A percentile compares a stretch with the other conserved stretches of the same genome.
These are phyloP conservation scores for Agrotis exclamationis DNA, from an alignment of 2,888 invertebrate genomes.

Conservation along the genomic window DNA sequence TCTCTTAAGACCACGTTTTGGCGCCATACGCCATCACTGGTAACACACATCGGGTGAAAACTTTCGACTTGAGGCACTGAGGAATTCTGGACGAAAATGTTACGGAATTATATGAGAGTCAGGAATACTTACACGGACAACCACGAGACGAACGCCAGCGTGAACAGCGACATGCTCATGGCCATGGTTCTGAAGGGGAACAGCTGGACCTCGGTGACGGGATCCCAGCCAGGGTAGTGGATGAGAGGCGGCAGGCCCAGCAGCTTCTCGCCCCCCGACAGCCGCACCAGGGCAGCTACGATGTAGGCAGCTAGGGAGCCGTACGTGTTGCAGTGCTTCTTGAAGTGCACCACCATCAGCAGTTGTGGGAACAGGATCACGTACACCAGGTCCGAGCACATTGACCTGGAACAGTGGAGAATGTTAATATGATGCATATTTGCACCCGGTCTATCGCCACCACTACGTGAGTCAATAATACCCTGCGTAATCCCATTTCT, in stretches of 20 bases:
- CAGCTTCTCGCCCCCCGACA: conserved; percentile 96
- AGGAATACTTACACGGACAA: conserved; percentile 92
- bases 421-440: background rate
- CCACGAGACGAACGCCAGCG: conserved; percentile 95
- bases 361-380: conserved; percentile 99
- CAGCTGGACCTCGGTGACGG: conserved; percentile 95
- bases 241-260: conserved; percentile 96
- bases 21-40: too few species aligned
- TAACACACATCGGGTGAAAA: too few species aligned
- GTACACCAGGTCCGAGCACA: conserved; percentile 99
- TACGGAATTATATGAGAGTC: too few species aligned
- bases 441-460: background rate
- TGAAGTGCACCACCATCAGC: conserved; percentile 99
- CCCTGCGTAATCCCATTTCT: too few species aligned
- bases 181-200: conserved; percentile 99
- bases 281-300: conserved; percentile 95
- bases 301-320: conserved; percentile 98
- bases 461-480: background rate
- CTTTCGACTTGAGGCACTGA: too few species aligned
- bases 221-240: conserved; percentile 97
- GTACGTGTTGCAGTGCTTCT: conserved; percentile 98
- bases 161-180: conserved; percentile 96
- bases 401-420: conserved; percentile 92
- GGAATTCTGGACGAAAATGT: too few species aligned
- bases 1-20: too few species aligned